A percentile compares a stretch with the other conserved stretches of the same genome.
These are phyloP conservation scores for Eira barbara DNA, from an alignment of 2,113 vertebrate genomes.

Conservation along the genomic window DNA sequence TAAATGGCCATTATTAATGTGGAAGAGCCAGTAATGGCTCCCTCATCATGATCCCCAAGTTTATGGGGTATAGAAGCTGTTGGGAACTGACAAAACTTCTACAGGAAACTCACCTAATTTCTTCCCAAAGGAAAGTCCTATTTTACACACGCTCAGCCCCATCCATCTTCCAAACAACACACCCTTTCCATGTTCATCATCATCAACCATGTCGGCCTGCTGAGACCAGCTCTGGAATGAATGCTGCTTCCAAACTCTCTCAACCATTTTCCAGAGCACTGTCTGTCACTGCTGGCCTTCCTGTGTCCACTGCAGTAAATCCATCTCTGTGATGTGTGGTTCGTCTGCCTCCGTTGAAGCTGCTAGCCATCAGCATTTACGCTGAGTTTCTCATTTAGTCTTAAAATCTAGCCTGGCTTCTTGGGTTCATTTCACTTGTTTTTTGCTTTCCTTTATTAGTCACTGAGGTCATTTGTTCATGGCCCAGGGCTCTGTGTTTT, in stretches of 20 bases:
- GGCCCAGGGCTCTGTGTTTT: not conserved
- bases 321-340: not conserved
- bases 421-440: not conserved
- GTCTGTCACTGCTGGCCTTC: not conserved
- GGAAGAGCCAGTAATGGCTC: not conserved
- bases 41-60: not conserved
- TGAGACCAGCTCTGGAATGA: not conserved
- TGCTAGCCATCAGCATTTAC: not conserved
- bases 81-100: not conserved
- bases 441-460: not conserved
- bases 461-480: not conserved
- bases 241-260: not conserved
- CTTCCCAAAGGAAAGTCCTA: not conserved
- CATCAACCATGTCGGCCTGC: not conserved
- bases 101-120: slow-evolving; percentile 15
- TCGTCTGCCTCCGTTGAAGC: accelerated
- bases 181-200: slow-evolving; percentile 42
- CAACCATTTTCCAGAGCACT: not conserved
- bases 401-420: not conserved
- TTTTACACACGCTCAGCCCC: not conserved
- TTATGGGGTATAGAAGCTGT: not conserved
- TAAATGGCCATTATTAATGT: not conserved
- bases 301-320: not conserved
- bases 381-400: not conserved
- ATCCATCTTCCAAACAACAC: slow-evolving; percentile 55